Base-by-base conservation (phyloP, 2,888 invertebrate genomes). In the Zygogramma bicolorata region DNA sequence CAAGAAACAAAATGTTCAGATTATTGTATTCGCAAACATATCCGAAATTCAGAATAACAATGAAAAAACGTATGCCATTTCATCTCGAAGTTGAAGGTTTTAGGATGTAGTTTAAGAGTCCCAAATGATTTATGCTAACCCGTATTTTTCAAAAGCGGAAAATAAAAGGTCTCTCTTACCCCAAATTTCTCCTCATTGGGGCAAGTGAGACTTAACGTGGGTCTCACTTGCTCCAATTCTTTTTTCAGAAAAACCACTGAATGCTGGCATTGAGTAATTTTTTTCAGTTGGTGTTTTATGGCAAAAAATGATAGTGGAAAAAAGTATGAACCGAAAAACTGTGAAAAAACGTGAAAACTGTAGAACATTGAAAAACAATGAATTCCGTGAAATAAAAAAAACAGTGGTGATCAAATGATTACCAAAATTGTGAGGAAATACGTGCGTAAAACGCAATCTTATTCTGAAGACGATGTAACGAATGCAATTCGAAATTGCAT, bases 401-500 rank as follows among this genome's bases (percentile, higher is more conserved):
- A 34, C 34, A 34, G 6, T 34, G 34, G 6, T 34, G 8, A 25
- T 46, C 6, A 8, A 20, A 20, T 53, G 18, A 13, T 53, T 53
- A 25, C 20, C 25, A 53, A 22, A 22, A 53, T 53, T 18, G 53
- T 53, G 2, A 20, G 53, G 22, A 53, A 53, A 13, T 53, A 53
- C 22, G 22, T 20, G 20, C 3, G 53, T 13, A 53, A 53, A 20
- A 22, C 53, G 22, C 20, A 53, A 53, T 13, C 13, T 20, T 53
- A 20, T 20, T 18, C 3, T 1, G 22, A 53, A 25, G 53, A 53
- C 13, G 25, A 13, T 20, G 1, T 53, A 22, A 20, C 25, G 3
- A 20, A 53, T 13, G 53, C 53, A 22, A 15, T 53, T 22, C 22
- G 25, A 29, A 22, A 15, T 25, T 71, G 75, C 75, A 27, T 59